Base-by-base conservation (phyloP, 2,888 invertebrate species). In the Synanthedon formicaeformis region DNA sequence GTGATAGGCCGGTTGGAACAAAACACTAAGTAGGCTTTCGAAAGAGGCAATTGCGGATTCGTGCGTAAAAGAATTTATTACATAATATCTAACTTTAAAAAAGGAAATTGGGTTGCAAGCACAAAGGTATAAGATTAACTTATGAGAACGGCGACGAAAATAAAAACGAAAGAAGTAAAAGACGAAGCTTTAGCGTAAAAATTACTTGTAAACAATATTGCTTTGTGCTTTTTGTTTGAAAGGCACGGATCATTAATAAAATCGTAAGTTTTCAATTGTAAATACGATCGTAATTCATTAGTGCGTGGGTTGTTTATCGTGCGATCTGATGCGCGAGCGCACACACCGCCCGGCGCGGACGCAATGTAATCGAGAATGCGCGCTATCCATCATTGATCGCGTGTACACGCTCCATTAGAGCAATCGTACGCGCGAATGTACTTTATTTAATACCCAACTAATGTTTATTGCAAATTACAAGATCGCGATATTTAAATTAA, bases 231-330 rank as follows among this genome's bases (percentile, higher is more conserved):
- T 34, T 34, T 34, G 34, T 34, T 34, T 34, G 34, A 10, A 10
- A 34, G 6, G 34, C 34, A 34, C 2, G 34, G 10, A 34, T 45
- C 45, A 45, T 45, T 14, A 45, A 13, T 45, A 45, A 45, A 13
- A 49, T 13, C 13, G 13, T 13, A 62, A 63, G 62, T 64, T 64
- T 70, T 67, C 64, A 68, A 72, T 70, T 67, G 71, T 57, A 60
- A 52, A 59, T 58, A 57, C 58, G 60, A 62, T 67, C 60, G 63
- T 67, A 64, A 65, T 58, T 65, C 57, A 65, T 59, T 53, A 57
- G 57, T 57, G 63, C 55, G 59, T 55, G 55, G 51, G 54, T 54
- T 54, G 60, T 55, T 63, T 64, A 67, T 66, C 65, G 57, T 40
- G 60, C 57, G 57, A 65, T 68, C 61, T 57, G 60, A 58, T 59